Evolutionary conservation across 1,140 invertebrate genomes (phyloP).

Genomic region (Hestina assimilis): DNA sequence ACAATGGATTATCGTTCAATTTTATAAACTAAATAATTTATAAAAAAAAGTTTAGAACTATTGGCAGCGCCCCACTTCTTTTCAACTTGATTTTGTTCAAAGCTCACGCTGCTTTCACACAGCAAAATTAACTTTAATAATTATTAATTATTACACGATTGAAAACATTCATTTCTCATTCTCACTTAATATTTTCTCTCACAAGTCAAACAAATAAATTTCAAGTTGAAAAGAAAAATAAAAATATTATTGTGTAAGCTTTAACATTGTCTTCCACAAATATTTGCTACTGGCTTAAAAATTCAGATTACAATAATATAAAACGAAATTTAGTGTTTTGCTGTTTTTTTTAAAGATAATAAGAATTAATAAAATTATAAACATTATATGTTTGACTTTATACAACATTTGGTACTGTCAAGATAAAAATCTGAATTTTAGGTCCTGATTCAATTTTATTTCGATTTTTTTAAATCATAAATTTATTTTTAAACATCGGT

Average conservation of each 20-base stretch:
- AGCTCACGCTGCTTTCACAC: slow-evolving; percentile 34
- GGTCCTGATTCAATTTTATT: slow-evolving; percentile 14
- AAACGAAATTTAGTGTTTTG: not conserved
- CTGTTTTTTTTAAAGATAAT: not conserved
- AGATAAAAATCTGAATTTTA: slow-evolving; percentile 33
- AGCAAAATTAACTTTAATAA: slow-evolving; percentile 11
- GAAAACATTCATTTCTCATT: slow-evolving; percentile 9
- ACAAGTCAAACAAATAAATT: slow-evolving; percentile 5
- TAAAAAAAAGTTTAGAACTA: slow-evolving; percentile 35
- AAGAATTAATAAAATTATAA: too few species aligned
- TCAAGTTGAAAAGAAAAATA: slow-evolving; percentile 55
- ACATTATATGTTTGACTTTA: too few species aligned
- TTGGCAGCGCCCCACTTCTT: slow-evolving; percentile 60
- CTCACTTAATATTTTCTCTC: slow-evolving; percentile 32
- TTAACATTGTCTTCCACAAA: slow-evolving; percentile 9
- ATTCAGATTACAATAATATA: slow-evolving; percentile 11
- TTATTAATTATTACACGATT: slow-evolving; percentile 11
- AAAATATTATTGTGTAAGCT: slow-evolving; percentile 25
- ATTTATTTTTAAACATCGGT: slow-evolving; percentile 33
- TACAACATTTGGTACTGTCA: too few species aligned
- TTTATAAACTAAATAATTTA: not conserved
- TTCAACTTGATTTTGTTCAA: slow-evolving; percentile 57
- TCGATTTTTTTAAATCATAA: slow-evolving; percentile 28
- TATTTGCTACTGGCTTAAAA: slow-evolving; percentile 7
- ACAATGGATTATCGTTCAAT: too few species aligned